Evolutionary conservation across 1,140 invertebrate species (phyloP), one percentile per base, ranked within the genome.

Genomic region (Pararge aegeria): DNA sequence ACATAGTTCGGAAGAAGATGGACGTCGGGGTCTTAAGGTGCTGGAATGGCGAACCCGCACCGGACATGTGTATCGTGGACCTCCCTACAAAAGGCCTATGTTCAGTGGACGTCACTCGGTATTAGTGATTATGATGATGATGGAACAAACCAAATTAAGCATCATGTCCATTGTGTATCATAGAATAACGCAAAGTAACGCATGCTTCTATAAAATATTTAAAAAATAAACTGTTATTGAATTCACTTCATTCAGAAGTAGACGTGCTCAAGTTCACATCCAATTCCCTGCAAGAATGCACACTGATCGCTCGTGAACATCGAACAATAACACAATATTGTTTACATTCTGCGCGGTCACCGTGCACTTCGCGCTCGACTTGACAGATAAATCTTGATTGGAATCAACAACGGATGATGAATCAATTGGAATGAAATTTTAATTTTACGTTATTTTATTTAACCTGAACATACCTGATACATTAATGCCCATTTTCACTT

Each of bases 261-360:
- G 44, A 46, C n/a, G 5, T 46, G 12, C 15, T 21, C 10, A 27
- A 21, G 19, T 21, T 40, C 51, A 53, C 13, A 30, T 53, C 51
- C 49, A 19, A 54, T 54, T 60, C 51, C 29, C 29, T 53, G 57
- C 57, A 38, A 60, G 50, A 60, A 16, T 46, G 57, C 57, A 46
- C 51, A 53, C 38, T 15, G 21, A 29, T 38, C 18, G 37, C 20
- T 30, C 15, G 16, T 42, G 12, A 51, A 62, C 53, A 55, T 64
- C 34, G 55, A 7, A 12, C 30, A 34, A 34, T 34, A 34, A 34
- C 30, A 34, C 30, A 34, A 30, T 48, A 63, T 44, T 58, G 55
- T 62, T 66, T 61, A 40, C 55, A 49, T 19, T 61, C 42, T 63
- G 56, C 51, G 59, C 65, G 19, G 42, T 49, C 61, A 53, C 52